Percentiles rank a stretch among this genome's conserved stretches.
phyloP scores from a whole-genome alignment of 2,797 vertebrate species.

The Tapirus indicus region DNA sequence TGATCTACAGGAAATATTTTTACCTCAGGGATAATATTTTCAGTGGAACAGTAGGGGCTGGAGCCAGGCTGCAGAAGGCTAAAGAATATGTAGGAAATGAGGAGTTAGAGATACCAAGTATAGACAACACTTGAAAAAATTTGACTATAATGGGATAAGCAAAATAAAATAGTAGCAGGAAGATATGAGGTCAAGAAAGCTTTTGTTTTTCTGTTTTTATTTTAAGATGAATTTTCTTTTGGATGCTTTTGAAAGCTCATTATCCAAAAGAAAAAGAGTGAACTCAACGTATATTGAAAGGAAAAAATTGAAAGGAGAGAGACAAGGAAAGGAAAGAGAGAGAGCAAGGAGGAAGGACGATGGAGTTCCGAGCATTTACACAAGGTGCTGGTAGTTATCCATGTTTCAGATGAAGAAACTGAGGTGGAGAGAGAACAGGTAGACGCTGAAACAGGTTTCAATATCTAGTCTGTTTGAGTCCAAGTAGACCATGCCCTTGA shows the following conservation, averaged over 20 bases:
- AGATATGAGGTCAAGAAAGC: not conserved
- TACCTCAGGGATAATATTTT: not conserved
- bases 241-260: not conserved
- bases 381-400: not conserved
- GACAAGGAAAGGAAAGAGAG: not conserved
- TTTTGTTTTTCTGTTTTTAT: not conserved
- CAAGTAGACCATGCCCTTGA: not conserved
- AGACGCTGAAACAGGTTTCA: not conserved
- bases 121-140: not conserved
- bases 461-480: not conserved
- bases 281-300: not conserved
- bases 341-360: not conserved
- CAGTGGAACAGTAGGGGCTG: not conserved
- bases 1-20: not conserved
- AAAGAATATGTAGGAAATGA: not conserved
- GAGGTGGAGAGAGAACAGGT: not conserved
- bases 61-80: not conserved
- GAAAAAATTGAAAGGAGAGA: not conserved
- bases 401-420: not conserved
- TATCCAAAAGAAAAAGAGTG: not conserved
- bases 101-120: not conserved
- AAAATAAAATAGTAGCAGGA: not conserved
- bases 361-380: not conserved
- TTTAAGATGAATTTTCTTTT: not conserved
- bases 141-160: not conserved